Base-by-base conservation (phyloP, 2,888 invertebrate genomes). In the Notocelia uddmanniana region DNA sequence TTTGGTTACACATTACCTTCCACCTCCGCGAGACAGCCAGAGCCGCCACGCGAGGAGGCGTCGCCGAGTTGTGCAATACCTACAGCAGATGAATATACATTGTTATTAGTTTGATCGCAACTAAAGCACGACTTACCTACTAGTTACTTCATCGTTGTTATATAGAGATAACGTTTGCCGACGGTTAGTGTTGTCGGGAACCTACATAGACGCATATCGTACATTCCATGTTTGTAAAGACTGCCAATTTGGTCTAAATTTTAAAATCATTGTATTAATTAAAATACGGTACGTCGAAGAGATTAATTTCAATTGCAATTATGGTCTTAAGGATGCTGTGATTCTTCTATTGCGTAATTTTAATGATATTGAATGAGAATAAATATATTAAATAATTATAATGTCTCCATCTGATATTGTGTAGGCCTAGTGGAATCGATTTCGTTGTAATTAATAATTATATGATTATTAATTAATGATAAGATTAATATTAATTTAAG, bases 161-260 rank as follows among this genome's bases (percentile, higher is more conserved):
- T 92, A 88, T 91, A 93, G 90, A 89, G 79, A 84, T 90, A 87
- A 88, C 84, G 89, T 90, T 89, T 84, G 86, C 91, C 88, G 89
- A 89, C 90, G 83, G 59, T 91, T 92, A 92, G 91, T 92, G 90
- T 92, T 91, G 91, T 90, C 89, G 90, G 89, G 91, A 91, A 92
- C 90, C 90, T 92, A 90, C 91, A 90, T 92, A 92, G 91, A 90
- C 92, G 93, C 93, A 93, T 93, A 93, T 93, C 93, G 91, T 91
- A 93, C 93, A 93, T 93, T 93, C 93, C 93, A 93, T 92, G 89
- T 92, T 92, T 91, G 91, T 93, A 85, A 93, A 93, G 93, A 93
- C 93, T 93, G 93, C 92, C 91, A 91, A 92, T 91, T 93, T 92
- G 93, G 93, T 93, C 93, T 93, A 93, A 93, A 93, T 93, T 93